Conservation (phyloP, 2,797 vertebrate species). For the Ataeniobius toweri region DNA sequence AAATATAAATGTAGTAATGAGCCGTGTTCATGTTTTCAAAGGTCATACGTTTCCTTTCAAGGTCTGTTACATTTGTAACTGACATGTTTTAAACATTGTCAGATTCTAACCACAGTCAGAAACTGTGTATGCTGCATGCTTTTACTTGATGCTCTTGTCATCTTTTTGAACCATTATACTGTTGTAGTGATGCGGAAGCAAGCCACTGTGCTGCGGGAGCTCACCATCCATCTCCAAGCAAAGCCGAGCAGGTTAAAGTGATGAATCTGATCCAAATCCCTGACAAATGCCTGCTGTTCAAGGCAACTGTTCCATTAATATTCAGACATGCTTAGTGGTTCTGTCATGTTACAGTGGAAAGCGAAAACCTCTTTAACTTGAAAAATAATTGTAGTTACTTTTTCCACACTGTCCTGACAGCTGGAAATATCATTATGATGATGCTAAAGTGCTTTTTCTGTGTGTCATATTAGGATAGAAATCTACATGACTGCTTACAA, state of each 20-base stretch:
- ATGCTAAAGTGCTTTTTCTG: conserved; percentile 12
- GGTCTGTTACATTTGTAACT: background rate
- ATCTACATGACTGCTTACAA: conserved; percentile 1
- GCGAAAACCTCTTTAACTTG: conserved; percentile 48
- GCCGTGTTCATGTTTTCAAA: background rate
- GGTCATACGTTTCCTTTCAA: background rate
- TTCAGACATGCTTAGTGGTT: conserved; percentile 65
- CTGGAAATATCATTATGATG: background rate
- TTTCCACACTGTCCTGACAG: conserved; percentile 23
- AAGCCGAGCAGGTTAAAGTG: conserved; percentile 69
- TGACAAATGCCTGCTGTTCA: conserved; percentile 80
- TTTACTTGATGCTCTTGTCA: conserved; percentile 16
- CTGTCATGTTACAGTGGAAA: conserved; percentile 23
- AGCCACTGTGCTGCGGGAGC: conserved; percentile 65
- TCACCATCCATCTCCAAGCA: conserved; percentile 60
- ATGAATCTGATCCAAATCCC: conserved; percentile 75
- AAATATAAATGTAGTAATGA: background rate
- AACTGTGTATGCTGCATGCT: conserved; percentile 1
- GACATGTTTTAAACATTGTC: background rate
- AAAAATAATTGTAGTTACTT: conserved; percentile 65
- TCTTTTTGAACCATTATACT: conserved; percentile 32
- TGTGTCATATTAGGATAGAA: conserved; percentile 26
- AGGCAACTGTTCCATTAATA: conserved; percentile 77
- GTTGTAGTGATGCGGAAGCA: conserved; percentile 39
- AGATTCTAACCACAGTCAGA: background rate